These are phyloP conservation scores for Denticeps clupeoides DNA, from an alignment of 2,797 vertebrate genomes.

Conservation along the genomic window DNA sequence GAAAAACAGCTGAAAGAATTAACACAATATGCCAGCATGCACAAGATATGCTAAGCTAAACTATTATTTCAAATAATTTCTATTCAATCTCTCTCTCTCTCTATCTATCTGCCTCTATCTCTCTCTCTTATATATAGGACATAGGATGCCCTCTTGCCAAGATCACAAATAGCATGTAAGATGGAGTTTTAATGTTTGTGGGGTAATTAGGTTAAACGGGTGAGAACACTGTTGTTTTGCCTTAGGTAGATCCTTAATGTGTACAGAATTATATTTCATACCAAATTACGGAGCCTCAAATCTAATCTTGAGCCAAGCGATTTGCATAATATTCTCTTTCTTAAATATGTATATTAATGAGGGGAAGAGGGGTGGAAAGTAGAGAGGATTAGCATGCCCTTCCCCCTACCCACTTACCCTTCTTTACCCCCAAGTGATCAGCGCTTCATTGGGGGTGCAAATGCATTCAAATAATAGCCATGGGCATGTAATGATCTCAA, in stretches of 20 bases:
- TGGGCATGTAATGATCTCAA: slow-evolving; percentile 28
- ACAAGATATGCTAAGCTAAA: too few species aligned
- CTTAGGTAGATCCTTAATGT: slow-evolving; percentile 51
- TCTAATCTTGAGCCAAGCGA: slow-evolving; percentile 45
- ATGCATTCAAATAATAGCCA: slow-evolving; percentile 31
- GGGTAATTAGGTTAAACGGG: slow-evolving; percentile 52
- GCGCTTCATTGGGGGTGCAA: slow-evolving; percentile 23
- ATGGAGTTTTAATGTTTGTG: slow-evolving; percentile 51
- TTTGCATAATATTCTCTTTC: slow-evolving; percentile 55
- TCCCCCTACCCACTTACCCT: background rate
- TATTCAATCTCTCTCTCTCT: too few species aligned
- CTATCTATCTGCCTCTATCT: too few species aligned
- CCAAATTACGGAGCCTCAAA: slow-evolving; percentile 42
- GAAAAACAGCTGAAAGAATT: too few species aligned
- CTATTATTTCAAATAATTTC: too few species aligned
- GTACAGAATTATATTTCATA: slow-evolving; percentile 48
- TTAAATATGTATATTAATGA: slow-evolving; percentile 56
- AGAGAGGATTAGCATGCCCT: slow-evolving; percentile 33
- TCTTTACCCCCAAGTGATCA: slow-evolving; percentile 10
- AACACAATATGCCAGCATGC: too few species aligned
- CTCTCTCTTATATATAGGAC: background rate
- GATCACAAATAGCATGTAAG: slow-evolving; percentile 11
- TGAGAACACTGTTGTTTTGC: slow-evolving; percentile 40
- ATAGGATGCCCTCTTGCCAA: slow-evolving; percentile 3
- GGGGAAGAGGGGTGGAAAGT: slow-evolving; percentile 32